phyloP scores from a whole-genome alignment of 2,888 invertebrate genomes.

The Acleris emargana region DNA sequence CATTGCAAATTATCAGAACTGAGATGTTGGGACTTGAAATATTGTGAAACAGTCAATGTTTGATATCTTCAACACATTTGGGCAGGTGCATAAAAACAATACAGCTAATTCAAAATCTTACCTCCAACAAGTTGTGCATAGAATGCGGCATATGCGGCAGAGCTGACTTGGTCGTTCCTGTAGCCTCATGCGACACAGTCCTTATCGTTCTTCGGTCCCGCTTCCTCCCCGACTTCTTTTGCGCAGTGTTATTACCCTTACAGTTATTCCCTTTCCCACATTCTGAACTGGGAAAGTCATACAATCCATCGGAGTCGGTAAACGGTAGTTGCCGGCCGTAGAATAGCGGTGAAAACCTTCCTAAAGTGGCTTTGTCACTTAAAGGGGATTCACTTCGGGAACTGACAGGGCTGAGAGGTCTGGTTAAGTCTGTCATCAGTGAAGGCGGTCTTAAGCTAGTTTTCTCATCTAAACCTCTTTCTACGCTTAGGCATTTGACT shows the following conservation, averaged over 20 bases:
- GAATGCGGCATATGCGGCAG: slow-evolving; percentile 80
- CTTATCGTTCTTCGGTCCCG: slow-evolving; percentile 85
- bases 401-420: slow-evolving; percentile 88
- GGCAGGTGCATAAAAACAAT: no score
- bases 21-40: no score
- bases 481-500: slow-evolving; percentile 83
- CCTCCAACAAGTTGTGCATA: slow-evolving; percentile 85
- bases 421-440: slow-evolving; percentile 84
- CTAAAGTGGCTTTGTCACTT: slow-evolving; percentile 88
- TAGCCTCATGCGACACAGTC: slow-evolving; percentile 73
- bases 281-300: slow-evolving; percentile 91
- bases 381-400: slow-evolving; percentile 91
- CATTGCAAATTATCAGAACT: no score
- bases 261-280: slow-evolving; percentile 83
- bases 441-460: slow-evolving; percentile 71
- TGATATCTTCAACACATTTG: no score
- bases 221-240: slow-evolving; percentile 85
- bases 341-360: slow-evolving; percentile 88
- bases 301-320: slow-evolving; percentile 91
- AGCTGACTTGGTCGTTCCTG: slow-evolving; percentile 81
- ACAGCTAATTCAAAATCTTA: slow-evolving; percentile 49
- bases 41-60: no score
- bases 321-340: slow-evolving; percentile 88
- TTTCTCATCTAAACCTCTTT: slow-evolving; percentile 79
- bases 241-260: slow-evolving; percentile 73